Base-by-base conservation (phyloP, 2,797 vertebrate genomes). In the Eleutherodactylus coqui region DNA sequence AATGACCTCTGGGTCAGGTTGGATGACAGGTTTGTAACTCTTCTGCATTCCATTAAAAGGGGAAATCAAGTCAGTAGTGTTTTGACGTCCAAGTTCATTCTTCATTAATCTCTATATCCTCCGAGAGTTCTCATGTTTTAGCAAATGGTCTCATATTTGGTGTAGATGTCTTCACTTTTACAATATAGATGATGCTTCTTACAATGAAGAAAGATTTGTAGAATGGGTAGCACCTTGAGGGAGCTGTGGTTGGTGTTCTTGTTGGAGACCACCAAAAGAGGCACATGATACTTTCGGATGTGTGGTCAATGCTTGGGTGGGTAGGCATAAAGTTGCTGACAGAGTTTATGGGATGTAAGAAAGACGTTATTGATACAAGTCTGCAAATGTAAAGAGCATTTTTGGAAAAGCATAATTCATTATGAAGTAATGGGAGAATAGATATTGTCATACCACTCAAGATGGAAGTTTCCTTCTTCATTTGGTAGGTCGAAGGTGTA, bases 1-100 rank as follows among this genome's bases (percentile, higher is more conserved):
- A 99, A 96, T 10, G 98, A 99, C 92, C 95, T 99, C 83, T 99
- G 98, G 98, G 98, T 99, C 88, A 97, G 98, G 89, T 96, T 99
- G 38, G 97, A 96, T 88, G 96, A 97, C 87, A 95, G 98, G 98
- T 99, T 90, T 96, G 96, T 91, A 51, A 41, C 24, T 55, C 1
- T 85, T 78, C 16, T 51, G 24, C 11, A 9, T 69, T 43, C 75
- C 21, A 36, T 77, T 55, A 77, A n/a, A 34, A 55, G 19, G 21
- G 34, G 53, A 77, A 32, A 21, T 58, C 67, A n/a, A 41, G 36
- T 41, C 36, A 70, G 21, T 21, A 6, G 10, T 13, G 21, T 70
- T 43, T 70, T 70, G 67, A 41, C 67, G 43, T 41, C 67, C 21
- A 38, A 38, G 36, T 13, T 70, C 67, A 70, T 41, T 70, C 36